A percentile compares a stretch with the other conserved stretches of the same genome.
Evolutionary conservation across 2,113 vertebrate species (phyloP).

Genomic region (Mormyrus iriodes): DNA sequence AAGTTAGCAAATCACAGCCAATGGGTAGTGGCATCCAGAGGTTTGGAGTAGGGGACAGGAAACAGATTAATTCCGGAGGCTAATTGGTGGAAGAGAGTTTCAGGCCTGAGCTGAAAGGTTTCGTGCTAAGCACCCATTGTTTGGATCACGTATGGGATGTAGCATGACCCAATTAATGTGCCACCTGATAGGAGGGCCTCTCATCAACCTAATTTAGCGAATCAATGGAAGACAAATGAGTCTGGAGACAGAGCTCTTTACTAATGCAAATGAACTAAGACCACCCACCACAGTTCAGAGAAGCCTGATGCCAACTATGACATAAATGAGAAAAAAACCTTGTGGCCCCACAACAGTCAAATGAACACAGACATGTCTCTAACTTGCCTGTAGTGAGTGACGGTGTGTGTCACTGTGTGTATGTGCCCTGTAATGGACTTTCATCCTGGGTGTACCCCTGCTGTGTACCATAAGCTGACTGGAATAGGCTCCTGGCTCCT

Average conservation of each 20-base stretch:
- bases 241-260: constrained; percentile 62
- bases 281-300: constrained; percentile 64
- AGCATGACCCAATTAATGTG: constrained; percentile 70
- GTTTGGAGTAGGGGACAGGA: constrained; percentile 40
- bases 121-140: constrained; percentile 59
- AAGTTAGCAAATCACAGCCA: constrained; percentile 2
- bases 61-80: constrained; percentile 46
- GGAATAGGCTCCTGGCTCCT: neutral
- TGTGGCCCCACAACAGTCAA: constrained; percentile 48
- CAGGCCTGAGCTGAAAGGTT: constrained; percentile 48
- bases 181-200: constrained; percentile 70
- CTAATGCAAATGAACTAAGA: constrained; percentile 60
- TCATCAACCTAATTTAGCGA: constrained; percentile 71
- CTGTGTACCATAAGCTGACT: neutral
- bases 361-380: constrained; percentile 48
- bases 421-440: neutral
- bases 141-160: constrained; percentile 63
- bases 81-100: constrained; percentile 57
- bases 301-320: constrained; percentile 63
- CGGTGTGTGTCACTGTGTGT: neutral
- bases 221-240: constrained; percentile 69
- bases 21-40: constrained; percentile 26
- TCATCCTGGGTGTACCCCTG: neutral
- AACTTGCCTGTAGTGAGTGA: neutral
- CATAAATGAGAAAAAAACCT: constrained; percentile 51